phyloP scores from a whole-genome alignment of 1,140 invertebrate genomes.

The Meloidogyne floridensis region DNA sequence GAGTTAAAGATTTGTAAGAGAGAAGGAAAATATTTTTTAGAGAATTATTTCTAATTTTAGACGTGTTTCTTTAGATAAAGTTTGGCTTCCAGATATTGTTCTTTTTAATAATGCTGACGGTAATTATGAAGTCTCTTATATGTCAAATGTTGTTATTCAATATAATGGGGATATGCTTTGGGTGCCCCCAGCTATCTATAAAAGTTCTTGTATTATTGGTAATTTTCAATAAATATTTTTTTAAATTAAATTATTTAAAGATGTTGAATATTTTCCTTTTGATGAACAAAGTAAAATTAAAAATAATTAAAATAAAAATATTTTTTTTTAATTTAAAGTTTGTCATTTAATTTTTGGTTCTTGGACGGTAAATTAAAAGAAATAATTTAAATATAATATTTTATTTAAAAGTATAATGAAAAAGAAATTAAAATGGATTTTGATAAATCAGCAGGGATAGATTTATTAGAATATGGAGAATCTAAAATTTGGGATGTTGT shows the following conservation, averaged over 20 bases:
- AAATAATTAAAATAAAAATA: neutral
- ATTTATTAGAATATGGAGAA: slow-evolving; percentile 9
- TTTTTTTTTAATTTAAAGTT: slow-evolving; percentile 54
- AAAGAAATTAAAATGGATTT: slow-evolving; percentile 7
- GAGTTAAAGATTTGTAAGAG: slow-evolving; percentile 79
- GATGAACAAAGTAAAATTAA: slow-evolving; percentile 69
- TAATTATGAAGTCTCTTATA: slow-evolving; percentile 92
- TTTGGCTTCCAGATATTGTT: slow-evolving; percentile 81
- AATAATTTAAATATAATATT: neutral
- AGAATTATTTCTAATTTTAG: neutral
- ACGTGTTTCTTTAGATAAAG: slow-evolving; percentile 94
- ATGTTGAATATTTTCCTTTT: slow-evolving; percentile 83
- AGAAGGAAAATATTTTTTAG: neutral
- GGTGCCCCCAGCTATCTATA: slow-evolving; percentile 92
- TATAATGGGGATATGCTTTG: slow-evolving; percentile 80
- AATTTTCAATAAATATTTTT: slow-evolving; percentile 6
- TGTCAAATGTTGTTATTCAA: slow-evolving; percentile 90
- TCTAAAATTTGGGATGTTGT: slow-evolving; percentile 1
- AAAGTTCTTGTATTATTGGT: slow-evolving; percentile 77
- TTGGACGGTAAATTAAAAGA: slow-evolving; percentile 86
- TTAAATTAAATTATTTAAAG: slow-evolving; percentile 17
- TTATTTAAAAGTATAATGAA: neutral
- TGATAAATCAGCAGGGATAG: neutral
- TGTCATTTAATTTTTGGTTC: slow-evolving; percentile 99
- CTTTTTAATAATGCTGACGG: slow-evolving; percentile 98